Conservation (phyloP, 2,113 vertebrate species). For the Megaceryle torquata region DNA sequence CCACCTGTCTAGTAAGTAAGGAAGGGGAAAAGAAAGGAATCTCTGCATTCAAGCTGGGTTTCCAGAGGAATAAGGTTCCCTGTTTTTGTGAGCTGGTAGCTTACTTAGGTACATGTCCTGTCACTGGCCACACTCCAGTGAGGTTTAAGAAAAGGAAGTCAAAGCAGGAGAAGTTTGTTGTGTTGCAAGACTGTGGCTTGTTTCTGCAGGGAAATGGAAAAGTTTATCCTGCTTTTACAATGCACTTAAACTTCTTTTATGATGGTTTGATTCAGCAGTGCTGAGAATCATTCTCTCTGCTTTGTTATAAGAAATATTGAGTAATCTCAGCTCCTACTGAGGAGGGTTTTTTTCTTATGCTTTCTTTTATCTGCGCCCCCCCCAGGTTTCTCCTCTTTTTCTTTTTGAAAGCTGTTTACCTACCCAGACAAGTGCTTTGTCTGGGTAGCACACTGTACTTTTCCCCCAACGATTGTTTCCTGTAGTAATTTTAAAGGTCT, state of each 20-base stretch:
- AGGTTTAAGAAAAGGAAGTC: neutral
- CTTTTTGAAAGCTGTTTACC: neutral
- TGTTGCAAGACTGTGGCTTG: neutral
- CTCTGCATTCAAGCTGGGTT: neutral
- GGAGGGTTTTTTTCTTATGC: neutral
- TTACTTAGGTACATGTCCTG: neutral
- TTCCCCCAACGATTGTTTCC: neutral
- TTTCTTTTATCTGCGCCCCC: neutral
- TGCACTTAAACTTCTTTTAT: neutral
- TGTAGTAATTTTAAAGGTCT: neutral
- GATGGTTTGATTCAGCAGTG: neutral
- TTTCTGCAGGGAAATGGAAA: neutral
- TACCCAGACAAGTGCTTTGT: neutral
- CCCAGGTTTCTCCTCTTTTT: accelerated
- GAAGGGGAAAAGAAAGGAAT: neutral
- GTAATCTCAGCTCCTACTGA: neutral
- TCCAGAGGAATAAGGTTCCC: accelerated
- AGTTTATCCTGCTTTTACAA: neutral
- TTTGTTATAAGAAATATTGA: neutral
- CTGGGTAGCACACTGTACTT: neutral
- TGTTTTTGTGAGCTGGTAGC: neutral
- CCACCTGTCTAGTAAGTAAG: accelerated
- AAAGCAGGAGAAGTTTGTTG: neutral
- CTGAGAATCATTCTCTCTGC: neutral
- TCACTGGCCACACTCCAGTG: neutral